Evolutionary conservation across 2,888 invertebrate species (phyloP), one percentile per base, ranked within the genome.

Genomic region (Eurois occulta): DNA sequence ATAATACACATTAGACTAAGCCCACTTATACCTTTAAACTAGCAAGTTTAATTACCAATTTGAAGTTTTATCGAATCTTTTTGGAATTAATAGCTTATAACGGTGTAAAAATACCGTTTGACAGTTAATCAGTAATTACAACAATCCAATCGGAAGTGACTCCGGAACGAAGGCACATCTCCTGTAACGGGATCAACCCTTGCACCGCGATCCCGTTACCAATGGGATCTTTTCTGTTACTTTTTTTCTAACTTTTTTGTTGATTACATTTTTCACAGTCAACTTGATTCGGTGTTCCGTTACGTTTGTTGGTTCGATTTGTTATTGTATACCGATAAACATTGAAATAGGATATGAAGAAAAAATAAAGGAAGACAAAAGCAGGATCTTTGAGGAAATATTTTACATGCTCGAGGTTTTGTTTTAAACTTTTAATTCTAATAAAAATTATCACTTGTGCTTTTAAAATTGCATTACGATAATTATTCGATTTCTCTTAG

Each of bases 181-280:
- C 88, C 85, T 70, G 75, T 93, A 94, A 93, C 94, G 94, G 94
- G 89, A 87, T 75, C 89, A 93, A 93, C 93, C 94, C 93, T 94
- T 92, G 88, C 89, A 84, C 81, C 85, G 86, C 90, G 91, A 90
- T 94, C 90, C 90, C 76, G 90, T 94, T 94, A 92, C 93, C 58
- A 13, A 48, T 72, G 28, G 80, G 58, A 80, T 70, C 76, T 58
- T 72, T 83, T 85, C 72, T 85, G 76, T 76, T 82, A 81, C 75
- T 77, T 85, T 89, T 87, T 88, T 87, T 87, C 81, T 78, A 81
- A 88, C 87, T 89, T 87, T 88, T 88, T 86, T 87, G 72, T 84
- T 84, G 75, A 81, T 78, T 48, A 71, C 77, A 88, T 86, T 91
- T 89, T 93, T 93, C 90, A 93, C 93, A 92, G 90, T 90, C 91